Base-by-base conservation (phyloP, 1,140 invertebrate species). In the Saccostrea cuccullata region DNA sequence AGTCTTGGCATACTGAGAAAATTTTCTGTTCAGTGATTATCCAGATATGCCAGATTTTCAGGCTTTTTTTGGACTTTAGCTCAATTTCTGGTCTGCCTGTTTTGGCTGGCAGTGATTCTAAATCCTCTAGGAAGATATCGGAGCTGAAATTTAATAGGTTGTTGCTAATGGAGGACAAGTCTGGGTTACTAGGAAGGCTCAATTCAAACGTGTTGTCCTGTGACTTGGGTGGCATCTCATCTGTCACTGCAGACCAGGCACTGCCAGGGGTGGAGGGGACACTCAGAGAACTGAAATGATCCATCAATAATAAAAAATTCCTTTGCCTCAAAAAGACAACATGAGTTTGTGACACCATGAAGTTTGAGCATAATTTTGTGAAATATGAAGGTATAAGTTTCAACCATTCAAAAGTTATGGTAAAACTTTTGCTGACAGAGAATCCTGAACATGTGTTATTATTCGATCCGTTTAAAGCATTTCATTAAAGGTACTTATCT, bases 1-100 rank as follows among this genome's bases (percentile, higher is more conserved):
- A 30, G 82, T n/a, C 26, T 84, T 84, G 36, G 47, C 82, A 84
- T 55, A 55, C 82, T 84, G 82, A 23, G 82, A n/a, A 84, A 84
- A 84, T 8, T 84, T 56, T 55, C 82, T 9, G 82, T 56, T 55
- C 26, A 84, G n/a, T 84, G 82, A 20, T 56, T 56, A 56, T 84
- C 55, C 40, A 84, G 40, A 55, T 30, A 56, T 55, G 20, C 40
- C 17, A 55, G 55, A 36, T 84, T 84, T 84, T 84, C 9, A 84
- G 55, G 47, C 55, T 84, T 55, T 55, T 84, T 20, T 55, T 55
- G 55, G 82, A 84, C 82, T 84, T 40, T 9, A 55, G 23, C 17
- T 84, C 82, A 17, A 84, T 40, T n/a, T 84, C 82, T 9, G 82
- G 82, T 5, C 55, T 23, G 4, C n/a, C 47, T 84, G 40, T 56